Evolutionary conservation across 1,140 invertebrate genomes (phyloP), one percentile per base, ranked within the genome.

Genomic region (Homalodisca vitripennis): DNA sequence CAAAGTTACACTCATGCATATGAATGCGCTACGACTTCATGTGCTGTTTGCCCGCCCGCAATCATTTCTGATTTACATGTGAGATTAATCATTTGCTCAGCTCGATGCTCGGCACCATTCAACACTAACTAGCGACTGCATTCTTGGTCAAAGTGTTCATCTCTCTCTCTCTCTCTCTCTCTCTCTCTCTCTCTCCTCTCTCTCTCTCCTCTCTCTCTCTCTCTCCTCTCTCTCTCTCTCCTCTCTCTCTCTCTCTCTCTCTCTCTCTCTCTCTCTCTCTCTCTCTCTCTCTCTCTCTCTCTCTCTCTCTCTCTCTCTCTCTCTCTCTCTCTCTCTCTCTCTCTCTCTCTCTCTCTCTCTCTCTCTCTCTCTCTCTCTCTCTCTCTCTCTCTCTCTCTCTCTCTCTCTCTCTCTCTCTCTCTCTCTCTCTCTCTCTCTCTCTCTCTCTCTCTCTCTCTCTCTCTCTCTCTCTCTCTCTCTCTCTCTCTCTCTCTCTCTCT

Each of bases 401-500:
- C n/a, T 12, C n/a, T n/a, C 41, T 46, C n/a, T 46, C 10, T 10
- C 10, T 46, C 10, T 46, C n/a, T 46, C n/a, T 46, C n/a, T n/a
- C n/a, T 46, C 12, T 10, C n/a, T 46, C n/a, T 46, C 12, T 46
- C n/a, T 46, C n/a, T 12, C 41, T 46, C n/a, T 53, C 48, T 66
- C 30, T 48, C 53, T 68, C 55, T 66, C 55, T 66, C 53, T 68
- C 67, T 22, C 60, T 64, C 60, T 66, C 47, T 69, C 60, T 53
- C 67, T 30, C 72, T 72, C 26, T 73, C 30, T 73, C 57, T 53
- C 70, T 66, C 55, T 65, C 67, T 68, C 55, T 66, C 67, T 68
- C 55, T 30, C 41, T 57, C 10, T 48, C 47, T 31, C 51, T 27
- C 46, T 29, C 66, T 70, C 30, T n/a, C 14, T 51, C 65, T 60